phyloP scores from a whole-genome alignment of 2,888 invertebrate genomes.

The Cyaniris semiargus region DNA sequence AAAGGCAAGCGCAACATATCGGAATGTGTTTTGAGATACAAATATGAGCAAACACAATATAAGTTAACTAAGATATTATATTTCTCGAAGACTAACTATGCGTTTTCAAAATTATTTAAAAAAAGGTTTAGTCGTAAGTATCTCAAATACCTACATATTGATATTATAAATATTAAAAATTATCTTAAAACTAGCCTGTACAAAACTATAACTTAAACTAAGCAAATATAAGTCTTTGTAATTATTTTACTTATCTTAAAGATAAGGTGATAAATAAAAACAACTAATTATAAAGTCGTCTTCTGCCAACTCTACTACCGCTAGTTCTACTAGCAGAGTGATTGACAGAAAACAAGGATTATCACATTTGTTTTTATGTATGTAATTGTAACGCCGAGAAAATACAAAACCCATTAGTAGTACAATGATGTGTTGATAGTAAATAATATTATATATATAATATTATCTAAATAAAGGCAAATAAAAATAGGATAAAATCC shows the following conservation, averaged over 20 bases:
- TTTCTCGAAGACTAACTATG: background rate
- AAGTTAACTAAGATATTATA: background rate
- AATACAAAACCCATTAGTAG: too few species aligned
- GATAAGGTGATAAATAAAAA: background rate
- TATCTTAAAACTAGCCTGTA: background rate
- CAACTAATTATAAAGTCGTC: background rate
- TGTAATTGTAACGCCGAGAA: background rate
- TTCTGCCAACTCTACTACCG: background rate
- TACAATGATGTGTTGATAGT: too few species aligned
- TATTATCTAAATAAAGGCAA: too few species aligned
- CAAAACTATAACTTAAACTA: background rate
- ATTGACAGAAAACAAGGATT: background rate
- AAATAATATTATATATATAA: too few species aligned
- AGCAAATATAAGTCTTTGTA: background rate
- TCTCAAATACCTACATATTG: background rate
- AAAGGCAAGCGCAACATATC: background rate
- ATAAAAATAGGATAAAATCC: background rate
- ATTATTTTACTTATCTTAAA: background rate
- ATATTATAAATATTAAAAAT: constrained; percentile 2
- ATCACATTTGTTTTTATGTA: background rate
- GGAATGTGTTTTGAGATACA: background rate
- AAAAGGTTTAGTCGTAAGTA: background rate
- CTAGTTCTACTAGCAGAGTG: background rate
- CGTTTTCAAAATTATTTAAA: background rate
- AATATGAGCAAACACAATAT: background rate